A percentile compares a stretch with the other conserved stretches of the same genome.
Evolutionary conservation across 2,888 invertebrate species (phyloP).

Genomic region (Drosophila villosipedis): DNA sequence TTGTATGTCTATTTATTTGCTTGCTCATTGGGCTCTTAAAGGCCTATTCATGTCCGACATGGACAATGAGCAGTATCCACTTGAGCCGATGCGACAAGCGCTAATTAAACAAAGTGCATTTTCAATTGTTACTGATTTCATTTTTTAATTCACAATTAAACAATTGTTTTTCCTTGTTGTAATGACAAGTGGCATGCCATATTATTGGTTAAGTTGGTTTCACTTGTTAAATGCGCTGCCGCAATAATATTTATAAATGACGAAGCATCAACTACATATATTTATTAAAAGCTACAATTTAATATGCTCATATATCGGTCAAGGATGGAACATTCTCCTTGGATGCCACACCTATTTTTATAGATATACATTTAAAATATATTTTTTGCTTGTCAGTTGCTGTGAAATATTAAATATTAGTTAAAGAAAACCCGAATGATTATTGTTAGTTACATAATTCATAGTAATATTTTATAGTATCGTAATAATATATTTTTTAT

Average conservation of each 20-base stretch:
- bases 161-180: conserved; percentile 32
- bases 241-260: neutral
- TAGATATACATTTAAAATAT: neutral
- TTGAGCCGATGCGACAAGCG: conserved; percentile 59
- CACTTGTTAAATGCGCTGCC: conserved; percentile 27
- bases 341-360: neutral
- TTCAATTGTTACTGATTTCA: conserved; percentile 7
- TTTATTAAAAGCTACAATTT: neutral
- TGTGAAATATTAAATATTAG: neutral
- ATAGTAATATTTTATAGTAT: neutral
- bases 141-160: conserved; percentile 23
- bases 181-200: conserved; percentile 8
- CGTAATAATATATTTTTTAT: neutral
- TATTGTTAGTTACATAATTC: neutral
- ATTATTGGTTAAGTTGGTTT: conserved; percentile 6
- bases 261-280: neutral
- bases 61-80: conserved; percentile 28
- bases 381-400: neutral
- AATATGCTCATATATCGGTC: neutral
- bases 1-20: conserved; percentile 45
- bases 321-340: too few relatives aligned
- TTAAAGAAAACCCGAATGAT: neutral
- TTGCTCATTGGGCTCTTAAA: conserved; percentile 57
- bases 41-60: conserved; percentile 69
- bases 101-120: conserved; percentile 65